phyloP scores from a whole-genome alignment of 2,888 invertebrate species.

The Ochropacha duplaris region DNA sequence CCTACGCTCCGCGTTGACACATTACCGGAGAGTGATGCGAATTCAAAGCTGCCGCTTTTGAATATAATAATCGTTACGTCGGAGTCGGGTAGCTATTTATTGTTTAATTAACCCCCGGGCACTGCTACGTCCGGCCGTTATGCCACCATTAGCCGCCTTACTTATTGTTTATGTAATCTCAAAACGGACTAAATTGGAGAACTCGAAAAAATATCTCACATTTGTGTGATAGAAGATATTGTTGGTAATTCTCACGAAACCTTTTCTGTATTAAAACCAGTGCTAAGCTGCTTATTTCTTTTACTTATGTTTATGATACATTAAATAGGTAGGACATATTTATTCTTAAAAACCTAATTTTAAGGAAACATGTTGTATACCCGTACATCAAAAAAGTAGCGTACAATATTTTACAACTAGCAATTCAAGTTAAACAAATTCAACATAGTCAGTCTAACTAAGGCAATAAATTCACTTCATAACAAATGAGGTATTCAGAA shows the following conservation, averaged over 20 bases:
- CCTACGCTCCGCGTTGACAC: conserved; percentile 63
- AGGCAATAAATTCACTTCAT: background rate
- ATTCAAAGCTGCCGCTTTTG: conserved; percentile 76
- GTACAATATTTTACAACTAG: too few species aligned
- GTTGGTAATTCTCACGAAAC: conserved; percentile 3
- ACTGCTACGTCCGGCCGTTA: conserved; percentile 52
- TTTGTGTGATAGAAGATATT: conserved; percentile 7
- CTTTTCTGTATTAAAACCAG: background rate
- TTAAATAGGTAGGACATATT: too few species aligned
- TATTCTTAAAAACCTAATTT: too few species aligned
- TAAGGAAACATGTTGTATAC: too few species aligned
- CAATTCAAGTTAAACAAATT: too few species aligned
- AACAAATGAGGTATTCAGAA: background rate
- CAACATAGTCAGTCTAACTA: background rate
- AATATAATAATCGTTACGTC: conserved; percentile 76
- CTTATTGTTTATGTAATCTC: conserved; percentile 69
- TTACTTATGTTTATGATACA: too few species aligned
- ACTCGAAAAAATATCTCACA: conserved; percentile 48
- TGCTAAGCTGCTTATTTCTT: background rate
- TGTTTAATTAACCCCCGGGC: conserved; percentile 74
- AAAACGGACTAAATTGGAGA: conserved; percentile 57
- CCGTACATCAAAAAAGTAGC: too few species aligned
- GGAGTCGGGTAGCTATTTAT: conserved; percentile 65
- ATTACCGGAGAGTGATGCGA: conserved; percentile 80
- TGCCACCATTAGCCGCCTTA: conserved; percentile 42